A percentile compares a stretch with the other conserved stretches of the same genome.
Conservation (phyloP, 2,113 vertebrate species). For the Colius striatus region DNA sequence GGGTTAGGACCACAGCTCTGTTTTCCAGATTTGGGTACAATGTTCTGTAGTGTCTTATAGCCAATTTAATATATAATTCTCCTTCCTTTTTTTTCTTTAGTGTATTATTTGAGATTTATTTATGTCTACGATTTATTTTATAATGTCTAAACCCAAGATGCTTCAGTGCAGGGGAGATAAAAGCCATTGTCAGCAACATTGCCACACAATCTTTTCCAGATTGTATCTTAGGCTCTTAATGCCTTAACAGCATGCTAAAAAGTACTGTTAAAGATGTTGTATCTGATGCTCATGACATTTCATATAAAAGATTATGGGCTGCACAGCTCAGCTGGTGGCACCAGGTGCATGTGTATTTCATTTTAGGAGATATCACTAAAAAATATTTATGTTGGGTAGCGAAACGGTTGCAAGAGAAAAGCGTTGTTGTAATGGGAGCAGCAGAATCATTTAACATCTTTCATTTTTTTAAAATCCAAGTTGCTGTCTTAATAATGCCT, state of each 20-base stretch:
- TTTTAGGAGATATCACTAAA: conserved; percentile 9
- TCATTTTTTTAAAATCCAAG: not conserved
- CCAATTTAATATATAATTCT: not conserved
- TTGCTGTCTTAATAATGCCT: conserved; percentile 18
- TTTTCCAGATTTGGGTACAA: not conserved
- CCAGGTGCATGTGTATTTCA: not conserved
- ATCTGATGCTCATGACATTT: conserved; percentile 3
- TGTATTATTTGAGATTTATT: not conserved
- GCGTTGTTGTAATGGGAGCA: not conserved
- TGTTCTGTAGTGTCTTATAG: not conserved
- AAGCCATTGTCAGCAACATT: not conserved
- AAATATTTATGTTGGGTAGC: conserved; percentile 9
- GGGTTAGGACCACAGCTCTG: not conserved
- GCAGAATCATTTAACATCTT: not conserved
- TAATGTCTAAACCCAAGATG: not conserved
- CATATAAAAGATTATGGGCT: not conserved
- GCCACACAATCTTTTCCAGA: not conserved
- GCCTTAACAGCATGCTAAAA: not conserved
- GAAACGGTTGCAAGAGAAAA: not conserved
- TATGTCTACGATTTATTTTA: too few species aligned
- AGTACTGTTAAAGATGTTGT: not conserved
- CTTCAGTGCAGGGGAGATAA: not conserved
- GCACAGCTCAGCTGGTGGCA: not conserved
- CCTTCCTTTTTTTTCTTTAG: not conserved
- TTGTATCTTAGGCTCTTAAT: not conserved